Conservation (phyloP, 1,140 invertebrate species). For the Listronotus oregonensis region DNA sequence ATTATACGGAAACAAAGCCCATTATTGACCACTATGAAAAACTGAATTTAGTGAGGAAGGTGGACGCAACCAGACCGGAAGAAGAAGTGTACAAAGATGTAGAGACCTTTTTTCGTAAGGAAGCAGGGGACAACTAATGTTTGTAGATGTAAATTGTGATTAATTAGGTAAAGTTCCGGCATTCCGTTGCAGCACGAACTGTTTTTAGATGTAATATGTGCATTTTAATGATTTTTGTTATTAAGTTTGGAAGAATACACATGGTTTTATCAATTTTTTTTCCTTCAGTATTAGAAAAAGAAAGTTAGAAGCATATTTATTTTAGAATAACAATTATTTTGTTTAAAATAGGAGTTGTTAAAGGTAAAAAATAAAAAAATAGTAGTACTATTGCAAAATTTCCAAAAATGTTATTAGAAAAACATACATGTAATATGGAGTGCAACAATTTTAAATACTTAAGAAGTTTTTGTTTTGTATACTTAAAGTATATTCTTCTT, state of each 20-base stretch:
- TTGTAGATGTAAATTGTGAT: not conserved
- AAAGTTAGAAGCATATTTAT: too few species aligned
- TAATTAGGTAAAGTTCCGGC: not conserved
- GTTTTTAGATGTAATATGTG: too few species aligned
- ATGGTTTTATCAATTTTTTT: too few species aligned
- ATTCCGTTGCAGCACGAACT: not conserved
- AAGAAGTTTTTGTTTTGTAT: constrained; percentile 2
- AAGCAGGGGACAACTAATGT: constrained; percentile 33
- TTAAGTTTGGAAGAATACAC: too few species aligned
- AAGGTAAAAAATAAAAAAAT: too few species aligned
- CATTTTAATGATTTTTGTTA: too few species aligned
- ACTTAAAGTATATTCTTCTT: not conserved
- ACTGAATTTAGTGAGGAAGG: constrained; percentile 73
- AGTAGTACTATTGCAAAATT: too few species aligned
- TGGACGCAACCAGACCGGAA: constrained; percentile 73
- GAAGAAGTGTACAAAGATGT: constrained; percentile 66
- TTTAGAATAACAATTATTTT: too few species aligned
- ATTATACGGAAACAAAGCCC: constrained; percentile 88
- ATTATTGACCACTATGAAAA: constrained; percentile 88
- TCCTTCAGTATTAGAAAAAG: too few species aligned
- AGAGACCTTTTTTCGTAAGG: constrained; percentile 42
- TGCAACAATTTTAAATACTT: not conserved
- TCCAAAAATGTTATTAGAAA: too few species aligned
- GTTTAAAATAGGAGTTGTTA: too few species aligned
- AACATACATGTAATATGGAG: too few species aligned